Conservation (phyloP, 2,797 vertebrate genomes). For the Meda fulgida region DNA sequence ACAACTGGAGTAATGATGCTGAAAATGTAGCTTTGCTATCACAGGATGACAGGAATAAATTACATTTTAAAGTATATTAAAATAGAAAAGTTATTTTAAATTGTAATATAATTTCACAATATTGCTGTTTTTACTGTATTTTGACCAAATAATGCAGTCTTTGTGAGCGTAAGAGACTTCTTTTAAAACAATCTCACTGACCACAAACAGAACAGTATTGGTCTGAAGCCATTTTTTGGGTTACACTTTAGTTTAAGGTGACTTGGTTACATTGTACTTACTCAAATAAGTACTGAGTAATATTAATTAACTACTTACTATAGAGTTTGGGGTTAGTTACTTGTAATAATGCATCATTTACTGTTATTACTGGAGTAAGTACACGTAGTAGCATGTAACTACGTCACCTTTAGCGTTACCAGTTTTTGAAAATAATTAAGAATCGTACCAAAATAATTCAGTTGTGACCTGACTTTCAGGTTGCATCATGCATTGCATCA, state of each 20-base stretch:
- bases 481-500: neutral
- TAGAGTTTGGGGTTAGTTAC: no score
- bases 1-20: neutral
- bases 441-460: neutral
- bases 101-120: neutral
- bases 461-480: neutral
- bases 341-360: no score
- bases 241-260: no score
- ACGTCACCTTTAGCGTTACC: no score
- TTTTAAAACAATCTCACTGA: neutral
- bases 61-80: neutral
- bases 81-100: neutral
- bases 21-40: neutral
- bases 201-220: neutral
- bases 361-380: no score
- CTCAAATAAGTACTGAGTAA: no score
- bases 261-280: no score
- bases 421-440: neutral
- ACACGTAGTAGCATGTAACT: no score
- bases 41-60: neutral
- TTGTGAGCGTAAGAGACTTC: neutral
- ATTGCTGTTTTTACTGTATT: neutral
- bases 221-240: neutral
- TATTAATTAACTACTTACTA: no score
- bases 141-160: neutral